Evolutionary conservation across 2,113 vertebrate genomes (phyloP).

Genomic region (Brachyhypopomus occidentalis): DNA sequence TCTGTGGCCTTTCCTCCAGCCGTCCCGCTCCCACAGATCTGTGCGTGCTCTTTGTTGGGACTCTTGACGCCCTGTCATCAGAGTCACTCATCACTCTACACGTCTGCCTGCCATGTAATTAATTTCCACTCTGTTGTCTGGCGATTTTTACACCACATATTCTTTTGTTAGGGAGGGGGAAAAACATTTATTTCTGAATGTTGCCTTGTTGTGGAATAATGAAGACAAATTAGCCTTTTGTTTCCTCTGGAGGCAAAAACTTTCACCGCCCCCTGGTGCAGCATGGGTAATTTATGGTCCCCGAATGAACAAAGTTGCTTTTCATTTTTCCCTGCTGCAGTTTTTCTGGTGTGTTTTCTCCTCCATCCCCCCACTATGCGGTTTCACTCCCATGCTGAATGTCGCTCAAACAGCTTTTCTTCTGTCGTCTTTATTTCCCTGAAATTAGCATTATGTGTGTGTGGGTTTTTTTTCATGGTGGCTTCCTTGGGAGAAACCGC

Average conservation of each 20-base stretch:
- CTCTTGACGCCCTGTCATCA: conserved; percentile 38
- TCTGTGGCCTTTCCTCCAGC: conserved; percentile 39
- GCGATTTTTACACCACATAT: conserved; percentile 41
- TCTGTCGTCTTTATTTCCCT: conserved; percentile 37
- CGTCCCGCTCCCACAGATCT: conserved; percentile 38
- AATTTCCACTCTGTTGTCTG: conserved; percentile 50
- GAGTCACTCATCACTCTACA: conserved; percentile 32
- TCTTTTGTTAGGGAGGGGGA: conserved; percentile 27
- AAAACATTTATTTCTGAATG: conserved; percentile 49
- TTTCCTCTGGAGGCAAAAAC: conserved; percentile 54
- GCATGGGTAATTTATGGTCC: conserved; percentile 42
- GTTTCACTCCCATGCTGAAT: conserved; percentile 42
- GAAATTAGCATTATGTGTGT: conserved; percentile 34
- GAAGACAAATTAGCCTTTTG: conserved; percentile 59
- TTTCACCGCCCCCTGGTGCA: conserved; percentile 35
- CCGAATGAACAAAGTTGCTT: conserved; percentile 51
- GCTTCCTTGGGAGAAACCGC: conserved; percentile 15
- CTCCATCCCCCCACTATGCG: not conserved
- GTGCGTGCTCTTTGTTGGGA: conserved; percentile 32
- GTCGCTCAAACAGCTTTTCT: conserved; percentile 30
- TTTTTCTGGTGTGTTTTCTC: not conserved
- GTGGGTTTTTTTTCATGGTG: not conserved
- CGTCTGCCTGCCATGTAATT: conserved; percentile 51
- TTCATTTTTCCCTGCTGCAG: conserved; percentile 40
- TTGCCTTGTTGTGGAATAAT: conserved; percentile 58